Base-by-base conservation (phyloP, 2,113 vertebrate genomes). In the Calidris pygmaea region DNA sequence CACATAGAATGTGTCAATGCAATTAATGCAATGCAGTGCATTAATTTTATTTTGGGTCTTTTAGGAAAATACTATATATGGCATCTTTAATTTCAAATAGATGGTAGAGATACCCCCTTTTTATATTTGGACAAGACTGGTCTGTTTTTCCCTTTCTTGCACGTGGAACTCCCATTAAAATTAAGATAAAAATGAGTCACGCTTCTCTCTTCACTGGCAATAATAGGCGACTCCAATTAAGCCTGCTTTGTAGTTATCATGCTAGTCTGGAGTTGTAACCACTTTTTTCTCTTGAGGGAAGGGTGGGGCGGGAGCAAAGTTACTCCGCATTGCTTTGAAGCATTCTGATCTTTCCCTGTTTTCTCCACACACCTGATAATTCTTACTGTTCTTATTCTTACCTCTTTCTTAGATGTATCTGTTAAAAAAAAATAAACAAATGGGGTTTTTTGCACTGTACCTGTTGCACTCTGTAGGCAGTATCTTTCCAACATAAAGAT, bases 301-400 rank as follows among this genome's bases (percentile, higher is more conserved):
- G 77, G 56, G 20, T 78, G 60, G 4, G 30, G 34, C 73, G 74
- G 52, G 29, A 79, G 3, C 48, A 75, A 73, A 89, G 13, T 55
- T 76, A 85, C 74, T 91, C 95, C 19, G 41, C 11, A 7, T 76
- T 87, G 34, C 75, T 87, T 94, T 94, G 82, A 90, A 95, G 43
- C 15, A 15, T 76, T 35, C 30, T 48, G 22, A 20, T 86, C 32
- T 82, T 91, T 82, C 16, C 20, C 9, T 2, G 0, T 70, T 80
- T 62, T 79, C 45, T 74, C 26, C 65, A 27, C 0, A 0, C 8
- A 62, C 4, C 1, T 34, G 22, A 50, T 45, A 43, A 22, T 84
- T 66, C 19, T 22, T 48, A 14, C 37, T 74, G 19, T 55, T 52
- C 26, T 26, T 22, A 34, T 14, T n/a, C 32, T 22, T 24, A 32